Evolutionary conservation across 92 coral and sea anemone genomes (phyloP).

Genomic region (Parazoanthus darwini): DNA sequence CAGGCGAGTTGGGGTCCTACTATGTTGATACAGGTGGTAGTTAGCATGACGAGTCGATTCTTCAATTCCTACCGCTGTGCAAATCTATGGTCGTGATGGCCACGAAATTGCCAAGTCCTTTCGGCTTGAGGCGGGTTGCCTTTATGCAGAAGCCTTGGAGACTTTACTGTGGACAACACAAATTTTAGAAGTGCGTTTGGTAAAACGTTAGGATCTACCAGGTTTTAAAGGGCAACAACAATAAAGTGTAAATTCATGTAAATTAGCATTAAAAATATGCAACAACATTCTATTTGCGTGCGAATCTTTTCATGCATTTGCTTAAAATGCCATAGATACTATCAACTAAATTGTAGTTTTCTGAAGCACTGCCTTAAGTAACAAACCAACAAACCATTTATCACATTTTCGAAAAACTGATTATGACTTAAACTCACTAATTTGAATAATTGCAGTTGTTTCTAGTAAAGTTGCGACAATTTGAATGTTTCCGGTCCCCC

Average conservation of each 20-base stretch:
- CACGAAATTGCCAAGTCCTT: neutral
- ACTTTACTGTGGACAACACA: neutral
- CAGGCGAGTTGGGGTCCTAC: neutral
- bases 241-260: slow-evolving; percentile 24
- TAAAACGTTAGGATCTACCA: neutral
- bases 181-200: no score
- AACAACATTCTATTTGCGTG: neutral
- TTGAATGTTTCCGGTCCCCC: neutral
- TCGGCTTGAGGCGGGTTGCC: neutral
- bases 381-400: neutral
- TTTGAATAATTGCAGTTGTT: neutral
- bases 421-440: neutral
- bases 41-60: neutral
- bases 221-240: neutral
- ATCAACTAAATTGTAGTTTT: neutral
- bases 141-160: neutral
- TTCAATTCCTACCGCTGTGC: neutral
- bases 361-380: neutral
- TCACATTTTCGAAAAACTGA: neutral
- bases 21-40: slow-evolving; percentile 6
- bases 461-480: neutral
- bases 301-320: neutral
- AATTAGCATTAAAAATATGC: neutral
- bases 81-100: neutral
- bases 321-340: neutral